Conservation (phyloP, 2,797 vertebrate genomes). For the Gallinago solitaria region DNA sequence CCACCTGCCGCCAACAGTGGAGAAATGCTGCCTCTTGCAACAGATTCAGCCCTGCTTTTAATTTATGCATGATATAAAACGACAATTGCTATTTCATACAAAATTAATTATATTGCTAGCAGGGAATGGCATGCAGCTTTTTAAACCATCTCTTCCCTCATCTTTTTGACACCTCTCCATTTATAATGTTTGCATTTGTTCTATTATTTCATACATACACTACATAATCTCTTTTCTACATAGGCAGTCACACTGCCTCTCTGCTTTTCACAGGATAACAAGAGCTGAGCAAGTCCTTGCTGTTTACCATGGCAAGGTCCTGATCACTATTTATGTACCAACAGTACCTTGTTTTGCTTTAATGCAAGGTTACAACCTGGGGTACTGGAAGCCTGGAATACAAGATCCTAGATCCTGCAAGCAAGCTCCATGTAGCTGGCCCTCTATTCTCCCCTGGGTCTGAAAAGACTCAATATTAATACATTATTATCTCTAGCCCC, state of each 20-base stretch:
- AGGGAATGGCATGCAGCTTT: neutral
- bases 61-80: neutral
- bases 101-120: neutral
- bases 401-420: neutral
- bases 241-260: neutral
- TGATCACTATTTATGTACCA: neutral
- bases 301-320: neutral
- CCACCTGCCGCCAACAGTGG: constrained; percentile 74
- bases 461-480: neutral
- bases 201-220: neutral
- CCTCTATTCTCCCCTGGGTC: neutral
- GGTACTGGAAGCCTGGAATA: neutral
- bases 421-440: fast-evolving
- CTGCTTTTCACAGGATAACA: fast-evolving
- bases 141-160: neutral
- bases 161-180: neutral
- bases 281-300: neutral
- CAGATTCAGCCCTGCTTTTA: neutral
- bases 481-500: neutral
- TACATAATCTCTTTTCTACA: neutral
- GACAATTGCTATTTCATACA: neutral
- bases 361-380: neutral
- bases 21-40: constrained; percentile 3
- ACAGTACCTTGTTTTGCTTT: neutral
- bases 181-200: neutral